Base-by-base conservation (phyloP, 2,113 vertebrate species). In the Emberiza fucata region DNA sequence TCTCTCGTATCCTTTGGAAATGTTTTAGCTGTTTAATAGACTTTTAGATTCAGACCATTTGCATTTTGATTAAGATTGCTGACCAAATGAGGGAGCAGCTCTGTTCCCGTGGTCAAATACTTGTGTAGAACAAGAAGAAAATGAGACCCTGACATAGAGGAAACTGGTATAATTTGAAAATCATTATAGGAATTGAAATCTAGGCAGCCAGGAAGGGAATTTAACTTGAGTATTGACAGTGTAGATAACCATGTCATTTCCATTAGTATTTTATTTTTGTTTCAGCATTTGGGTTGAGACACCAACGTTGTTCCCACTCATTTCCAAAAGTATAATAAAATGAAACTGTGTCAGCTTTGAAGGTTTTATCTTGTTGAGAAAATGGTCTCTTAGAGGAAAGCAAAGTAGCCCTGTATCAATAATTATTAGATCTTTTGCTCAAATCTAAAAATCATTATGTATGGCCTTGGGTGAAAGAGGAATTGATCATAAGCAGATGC, bases 371-470 rank as follows among this genome's bases (percentile, higher is more conserved):
- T 66, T 71, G 5, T 57, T n/a, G 33, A 85, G 33, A 82, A 71
- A 31, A 11, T 53, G 25, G 0, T 81, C 28, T 37, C 13, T 10
- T 70, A n/a, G 39, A 39, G 23, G 29, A 7, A 25, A 25, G 8
- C 31, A 42, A 65, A 57, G 35, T 12, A 53, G 37, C 37, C 12
- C 6, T 33, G 2, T 60, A 39, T 81, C 24, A 51, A 11, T 40
- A 93, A 22, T 42, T 66, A 56, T 60, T 42, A 59, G 35, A 14
- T 39, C 21, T n/a, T 60, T 24, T 39, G 18, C 10, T 75, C 25
- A 42, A 37, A 18, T 57, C 37, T n/a, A 14, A 19, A 51, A 69
- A 20, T 59, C 0, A 0, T 35, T 57, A 61, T 40, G 5, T 56
- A 8, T 33, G 15, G 21, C 33, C 6, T 2, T 54, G 63, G 28